phyloP scores from a whole-genome alignment of 2,797 vertebrate species.

The Cuniculus paca region DNA sequence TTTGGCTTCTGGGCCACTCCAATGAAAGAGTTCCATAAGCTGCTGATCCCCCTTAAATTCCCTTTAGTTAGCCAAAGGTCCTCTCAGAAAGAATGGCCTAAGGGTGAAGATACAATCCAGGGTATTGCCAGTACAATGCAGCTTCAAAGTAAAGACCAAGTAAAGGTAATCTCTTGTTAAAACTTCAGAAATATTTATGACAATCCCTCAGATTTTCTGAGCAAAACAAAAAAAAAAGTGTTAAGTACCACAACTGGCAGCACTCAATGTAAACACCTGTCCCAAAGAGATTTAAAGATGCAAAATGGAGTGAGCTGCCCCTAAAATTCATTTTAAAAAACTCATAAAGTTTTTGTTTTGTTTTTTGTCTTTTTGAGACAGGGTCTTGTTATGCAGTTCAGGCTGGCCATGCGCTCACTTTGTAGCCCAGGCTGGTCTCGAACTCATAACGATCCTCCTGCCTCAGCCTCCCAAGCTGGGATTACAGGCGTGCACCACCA shows the following conservation, averaged over 20 bases:
- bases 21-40: neutral
- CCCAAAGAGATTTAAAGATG: conserved; percentile 11
- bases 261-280: neutral
- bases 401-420: too few relatives aligned
- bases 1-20: neutral
- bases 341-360: neutral
- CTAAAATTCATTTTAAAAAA: neutral
- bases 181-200: conserved; percentile 16
- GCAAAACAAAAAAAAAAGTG: neutral
- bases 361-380: too few relatives aligned
- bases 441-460: too few relatives aligned
- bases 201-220: neutral
- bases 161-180: neutral
- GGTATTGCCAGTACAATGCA: neutral
- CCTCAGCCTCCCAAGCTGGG: too few relatives aligned
- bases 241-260: neutral
- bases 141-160: neutral
- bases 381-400: too few relatives aligned
- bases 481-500: too few relatives aligned
- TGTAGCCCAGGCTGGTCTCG: too few relatives aligned
- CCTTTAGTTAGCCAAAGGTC: neutral
- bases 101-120: neutral
- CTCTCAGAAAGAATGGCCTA: neutral
- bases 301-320: neutral
- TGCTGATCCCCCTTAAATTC: neutral